These are phyloP conservation scores for Excalfactoria chinensis DNA, from an alignment of 2,113 vertebrate species.

Conservation along the genomic window DNA sequence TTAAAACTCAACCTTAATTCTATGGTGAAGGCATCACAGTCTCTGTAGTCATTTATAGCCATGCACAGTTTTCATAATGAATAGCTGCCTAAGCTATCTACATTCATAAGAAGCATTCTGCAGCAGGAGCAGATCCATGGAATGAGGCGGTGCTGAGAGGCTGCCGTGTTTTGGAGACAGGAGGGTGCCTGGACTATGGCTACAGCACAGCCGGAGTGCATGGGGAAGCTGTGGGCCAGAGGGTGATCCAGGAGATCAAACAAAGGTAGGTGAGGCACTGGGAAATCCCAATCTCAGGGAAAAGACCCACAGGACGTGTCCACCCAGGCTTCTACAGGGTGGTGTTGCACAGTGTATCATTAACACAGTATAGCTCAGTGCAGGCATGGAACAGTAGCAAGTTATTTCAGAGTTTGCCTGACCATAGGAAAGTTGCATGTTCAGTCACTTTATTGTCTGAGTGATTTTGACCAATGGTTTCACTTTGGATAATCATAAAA, in stretches of 20 bases:
- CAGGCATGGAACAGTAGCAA: neutral
- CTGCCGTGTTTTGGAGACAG: neutral
- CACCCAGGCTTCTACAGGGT: neutral
- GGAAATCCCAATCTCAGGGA: neutral
- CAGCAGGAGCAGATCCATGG: neutral
- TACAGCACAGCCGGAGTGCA: accelerated
- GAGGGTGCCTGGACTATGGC: too few relatives aligned
- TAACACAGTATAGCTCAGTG: neutral
- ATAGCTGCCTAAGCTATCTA: neutral
- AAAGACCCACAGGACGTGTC: neutral
- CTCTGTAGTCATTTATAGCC: neutral
- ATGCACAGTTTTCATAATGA: neutral
- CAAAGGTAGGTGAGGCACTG: neutral
- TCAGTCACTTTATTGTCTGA: neutral
- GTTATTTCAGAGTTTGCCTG: neutral
- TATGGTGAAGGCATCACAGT: neutral
- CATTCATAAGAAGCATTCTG: neutral
- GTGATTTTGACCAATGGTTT: neutral
- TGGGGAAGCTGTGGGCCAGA: neutral
- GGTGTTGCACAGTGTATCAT: neutral
- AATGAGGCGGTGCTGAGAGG: neutral
- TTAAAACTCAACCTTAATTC: neutral
- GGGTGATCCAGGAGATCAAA: accelerated
- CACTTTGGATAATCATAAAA: neutral
- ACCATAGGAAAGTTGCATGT: neutral